Evolutionary conservation across 2,888 invertebrate species (phyloP).

Genomic region (Monoplex corrugatus): DNA sequence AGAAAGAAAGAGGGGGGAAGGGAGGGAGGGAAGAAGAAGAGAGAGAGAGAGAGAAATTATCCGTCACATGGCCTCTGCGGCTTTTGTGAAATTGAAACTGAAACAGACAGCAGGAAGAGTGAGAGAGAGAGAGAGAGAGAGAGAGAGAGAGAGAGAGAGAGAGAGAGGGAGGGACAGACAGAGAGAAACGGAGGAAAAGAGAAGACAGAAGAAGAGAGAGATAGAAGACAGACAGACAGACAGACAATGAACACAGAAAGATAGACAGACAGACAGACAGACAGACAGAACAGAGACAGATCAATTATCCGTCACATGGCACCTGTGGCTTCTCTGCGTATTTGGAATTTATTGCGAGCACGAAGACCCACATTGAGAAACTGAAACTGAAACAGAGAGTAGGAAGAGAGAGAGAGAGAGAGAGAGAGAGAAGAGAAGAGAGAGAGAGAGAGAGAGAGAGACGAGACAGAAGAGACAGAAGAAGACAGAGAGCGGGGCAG

Average conservation of each 20-base stretch:
- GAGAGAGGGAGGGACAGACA: too few species aligned
- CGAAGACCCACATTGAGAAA: too few species aligned
- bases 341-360: too few species aligned
- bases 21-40: slow-evolving; percentile 9
- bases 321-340: too few species aligned
- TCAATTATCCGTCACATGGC: too few species aligned
- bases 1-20: slow-evolving; percentile 25
- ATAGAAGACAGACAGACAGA: too few species aligned
- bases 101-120: too few species aligned
- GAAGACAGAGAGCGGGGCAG: neutral
- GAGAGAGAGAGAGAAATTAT: too few species aligned
- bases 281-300: neutral
- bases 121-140: slow-evolving; percentile 11
- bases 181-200: too few species aligned
- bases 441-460: slow-evolving; percentile 13
- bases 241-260: too few species aligned
- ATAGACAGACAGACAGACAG: neutral
- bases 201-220: slow-evolving; percentile 14
- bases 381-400: neutral
- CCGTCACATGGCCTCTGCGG: too few species aligned
- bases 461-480: neutral
- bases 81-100: too few species aligned
- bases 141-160: slow-evolving; percentile 38
- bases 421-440: neutral
- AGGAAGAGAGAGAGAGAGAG: neutral